Evolutionary conservation across 2,113 vertebrate species (phyloP).

Genomic region (Rattus norvegicus): GRCr8 NC_086039.1:86439501-86440000

Average conservation of each 20-base stretch:
- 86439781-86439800: neutral
- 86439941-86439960: neutral
- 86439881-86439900: neutral
- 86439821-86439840: neutral
- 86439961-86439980: neutral
- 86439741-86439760: conserved; percentile 28
- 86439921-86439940: neutral
- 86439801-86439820: neutral
- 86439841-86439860: neutral
- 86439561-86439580: conserved; percentile 3
- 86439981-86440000: neutral
- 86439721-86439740: conserved; percentile 2
- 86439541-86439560: conserved; percentile 45
- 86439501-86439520: conserved; percentile 23
- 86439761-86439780: neutral
- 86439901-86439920: neutral
- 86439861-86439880: neutral
- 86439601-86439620: conserved; percentile 32
- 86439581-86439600: conserved; percentile 54
- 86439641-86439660: conserved; percentile 31
- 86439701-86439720: conserved; percentile 26
- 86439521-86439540: conserved; percentile 37
- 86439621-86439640: conserved; percentile 38
- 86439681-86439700: conserved; percentile 40
- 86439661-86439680: neutral